phyloP scores from a whole-genome alignment of 1,140 invertebrate genomes.

The Cyclargus thomasi region DNA sequence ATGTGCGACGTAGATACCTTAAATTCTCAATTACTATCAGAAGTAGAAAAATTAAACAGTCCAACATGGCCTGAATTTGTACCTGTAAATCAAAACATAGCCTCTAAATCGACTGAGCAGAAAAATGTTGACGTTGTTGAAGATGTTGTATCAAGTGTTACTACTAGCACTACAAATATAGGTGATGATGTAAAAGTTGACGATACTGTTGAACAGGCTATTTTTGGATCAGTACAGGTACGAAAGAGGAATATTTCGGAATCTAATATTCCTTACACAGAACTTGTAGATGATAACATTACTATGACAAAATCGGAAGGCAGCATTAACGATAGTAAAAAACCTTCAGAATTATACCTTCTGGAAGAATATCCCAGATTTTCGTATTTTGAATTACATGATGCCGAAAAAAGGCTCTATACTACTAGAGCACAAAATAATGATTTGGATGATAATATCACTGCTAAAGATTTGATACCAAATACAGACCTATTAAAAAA shows the following conservation, averaged over 20 bases:
- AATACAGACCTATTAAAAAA: not conserved
- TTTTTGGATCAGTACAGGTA: slow-evolving; percentile 72
- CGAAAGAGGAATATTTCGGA: slow-evolving; percentile 43
- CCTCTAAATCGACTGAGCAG: not conserved
- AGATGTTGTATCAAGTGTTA: not conserved
- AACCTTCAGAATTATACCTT: not conserved
- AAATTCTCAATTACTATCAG: slow-evolving; percentile 16
- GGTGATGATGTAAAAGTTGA: slow-evolving; percentile 29
- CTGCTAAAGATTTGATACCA: not conserved
- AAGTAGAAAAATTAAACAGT: not conserved
- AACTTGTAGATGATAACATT: slow-evolving; percentile 52
- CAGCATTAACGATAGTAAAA: not conserved
- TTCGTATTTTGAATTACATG: slow-evolving; percentile 15
- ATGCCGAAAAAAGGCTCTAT: not conserved
- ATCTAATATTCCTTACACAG: slow-evolving; percentile 48
- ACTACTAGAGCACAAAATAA: slow-evolving; percentile 8
- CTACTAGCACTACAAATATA: not conserved
- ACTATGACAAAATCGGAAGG: slow-evolving; percentile 22
- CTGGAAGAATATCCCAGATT: not conserved
- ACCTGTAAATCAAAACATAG: too few relatives aligned
- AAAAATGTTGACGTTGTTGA: not conserved
- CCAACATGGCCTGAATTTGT: not conserved
- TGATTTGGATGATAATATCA: not conserved
- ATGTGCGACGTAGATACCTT: slow-evolving; percentile 23
- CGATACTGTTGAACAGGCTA: slow-evolving; percentile 54